These are phyloP conservation scores for Drosophila kurseongensis DNA, from an alignment of 1,140 invertebrate genomes.

Conservation along the genomic window DNA sequence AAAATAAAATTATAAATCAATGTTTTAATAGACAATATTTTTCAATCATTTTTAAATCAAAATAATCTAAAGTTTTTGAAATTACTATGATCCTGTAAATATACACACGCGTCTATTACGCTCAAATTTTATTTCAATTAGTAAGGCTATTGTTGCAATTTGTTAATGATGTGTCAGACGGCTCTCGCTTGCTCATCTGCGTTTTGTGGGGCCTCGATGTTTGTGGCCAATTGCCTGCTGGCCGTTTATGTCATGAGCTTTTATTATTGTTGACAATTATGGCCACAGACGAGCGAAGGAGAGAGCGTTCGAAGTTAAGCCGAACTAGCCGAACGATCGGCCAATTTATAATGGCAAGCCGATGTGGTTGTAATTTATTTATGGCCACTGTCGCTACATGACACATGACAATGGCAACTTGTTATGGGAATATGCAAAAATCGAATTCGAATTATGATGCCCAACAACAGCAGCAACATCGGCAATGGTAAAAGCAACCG, in stretches of 20 bases:
- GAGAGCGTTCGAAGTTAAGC: constrained; percentile 20
- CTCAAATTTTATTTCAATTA: constrained; percentile 19
- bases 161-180: constrained; percentile 67
- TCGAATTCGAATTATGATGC: constrained; percentile 81
- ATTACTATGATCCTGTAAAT: background rate
- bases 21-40: no score
- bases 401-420: constrained; percentile 82
- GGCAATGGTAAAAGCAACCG: constrained; percentile 15
- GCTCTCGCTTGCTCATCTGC: constrained; percentile 58
- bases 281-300: constrained; percentile 38
- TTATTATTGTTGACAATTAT: constrained; percentile 79
- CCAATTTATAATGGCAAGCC: constrained; percentile 75
- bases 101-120: background rate
- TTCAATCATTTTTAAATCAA: no score
- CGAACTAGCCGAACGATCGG: constrained; percentile 38
- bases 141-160: constrained; percentile 48
- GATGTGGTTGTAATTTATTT: constrained; percentile 79
- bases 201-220: constrained; percentile 26
- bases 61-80: background rate
- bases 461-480: constrained; percentile 49
- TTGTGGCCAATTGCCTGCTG: constrained; percentile 44
- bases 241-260: constrained; percentile 63
- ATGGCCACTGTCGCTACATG: constrained; percentile 79
- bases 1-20: no score
- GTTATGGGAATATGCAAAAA: constrained; percentile 82